Base-by-base conservation (phyloP, 2,888 invertebrate genomes). In the Acleris sparsana region DNA sequence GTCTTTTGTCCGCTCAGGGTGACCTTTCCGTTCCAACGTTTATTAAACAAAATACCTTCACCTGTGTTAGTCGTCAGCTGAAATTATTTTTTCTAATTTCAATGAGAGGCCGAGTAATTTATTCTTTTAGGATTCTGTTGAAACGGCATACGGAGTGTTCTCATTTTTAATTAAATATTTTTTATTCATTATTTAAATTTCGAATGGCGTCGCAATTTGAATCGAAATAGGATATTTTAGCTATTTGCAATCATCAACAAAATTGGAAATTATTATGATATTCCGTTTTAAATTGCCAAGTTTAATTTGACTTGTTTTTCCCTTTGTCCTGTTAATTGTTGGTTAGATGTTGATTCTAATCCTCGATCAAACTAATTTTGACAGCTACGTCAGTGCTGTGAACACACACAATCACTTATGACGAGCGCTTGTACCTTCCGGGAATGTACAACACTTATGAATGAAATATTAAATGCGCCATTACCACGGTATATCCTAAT, bases 11-110 rank as follows among this genome's bases (percentile, higher is more conserved):
- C 82, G 74, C 79, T 80, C 79, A 76, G 77, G 73, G 77, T 79
- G 83, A 84, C 85, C 84, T 86, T 80, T 83, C 80, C 78, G 76
- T 80, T 79, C 79, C 77, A 73, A 77, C 76, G 81, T 83, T 87
- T 87, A 85, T 86, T 84, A 84, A 85, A 84, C 80, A 83, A 82
- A 84, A 84, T 82, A 85, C 60, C 52, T 65, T 43, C 87, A 88
- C 87, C 87, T 88, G 87, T 83, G 82, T 46, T 80, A 82, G 78
- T 80, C 79, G 77, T 80, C 78, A 79, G 73, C 74, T 73, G 75
- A 76, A 75, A 78, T 78, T 79, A 79, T 74, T 75, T 82, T 86
- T 85, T 84, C 82, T 85, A 81, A 84, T 84, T 83, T 80, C 78
- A 83, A 85, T 83, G 80, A 79, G 79, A 76, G 80, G 75, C 74